Percentiles rank a stretch among this genome's conserved stretches.
Evolutionary conservation across 2,888 invertebrate species (phyloP).

Genomic region (Icerya purchasi): DNA sequence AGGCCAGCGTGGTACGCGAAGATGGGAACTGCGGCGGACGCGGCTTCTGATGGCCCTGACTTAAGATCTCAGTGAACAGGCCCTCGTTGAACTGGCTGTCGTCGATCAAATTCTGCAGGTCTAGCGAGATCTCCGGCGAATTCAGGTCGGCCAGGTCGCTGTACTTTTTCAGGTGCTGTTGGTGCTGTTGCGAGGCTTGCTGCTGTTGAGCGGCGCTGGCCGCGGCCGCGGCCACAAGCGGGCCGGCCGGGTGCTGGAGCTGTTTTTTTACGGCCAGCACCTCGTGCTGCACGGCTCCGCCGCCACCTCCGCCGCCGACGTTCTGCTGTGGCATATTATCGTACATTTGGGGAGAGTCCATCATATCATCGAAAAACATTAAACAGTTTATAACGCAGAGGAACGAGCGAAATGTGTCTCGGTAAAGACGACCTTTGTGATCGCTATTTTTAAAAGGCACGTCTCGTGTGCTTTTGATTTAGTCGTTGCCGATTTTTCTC

Average conservation of each 20-base stretch:
- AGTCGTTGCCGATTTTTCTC: too few relatives aligned
- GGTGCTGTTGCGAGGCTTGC: slow-evolving; percentile 33
- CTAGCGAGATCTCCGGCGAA: slow-evolving; percentile 77
- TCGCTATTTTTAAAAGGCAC: too few relatives aligned
- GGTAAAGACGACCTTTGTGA: too few relatives aligned
- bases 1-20: slow-evolving; percentile 48
- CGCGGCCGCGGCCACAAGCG: slow-evolving; percentile 24
- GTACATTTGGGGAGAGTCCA: slow-evolving; percentile 77
- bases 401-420: too few relatives aligned
- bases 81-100: slow-evolving; percentile 73
- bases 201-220: slow-evolving; percentile 31
- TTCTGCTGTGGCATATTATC: slow-evolving; percentile 35
- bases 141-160: slow-evolving; percentile 69
- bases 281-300: slow-evolving; percentile 15
- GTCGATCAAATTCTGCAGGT: slow-evolving; percentile 77
- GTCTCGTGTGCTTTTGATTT: too few relatives aligned
- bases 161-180: slow-evolving; percentile 37
- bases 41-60: slow-evolving; percentile 22
- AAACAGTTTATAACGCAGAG: too few relatives aligned
- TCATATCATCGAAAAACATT: slow-evolving; percentile 22
- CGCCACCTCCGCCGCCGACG: slow-evolving; percentile 12
- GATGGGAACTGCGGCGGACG: slow-evolving; percentile 25
- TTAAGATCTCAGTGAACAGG: slow-evolving; percentile 64
- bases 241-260: slow-evolving; percentile 16
- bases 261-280: slow-evolving; percentile 16